A percentile compares a stretch with the other conserved stretches of the same genome.
Conservation (phyloP, 2,113 vertebrate genomes). For the Antennarius striatus region DNA sequence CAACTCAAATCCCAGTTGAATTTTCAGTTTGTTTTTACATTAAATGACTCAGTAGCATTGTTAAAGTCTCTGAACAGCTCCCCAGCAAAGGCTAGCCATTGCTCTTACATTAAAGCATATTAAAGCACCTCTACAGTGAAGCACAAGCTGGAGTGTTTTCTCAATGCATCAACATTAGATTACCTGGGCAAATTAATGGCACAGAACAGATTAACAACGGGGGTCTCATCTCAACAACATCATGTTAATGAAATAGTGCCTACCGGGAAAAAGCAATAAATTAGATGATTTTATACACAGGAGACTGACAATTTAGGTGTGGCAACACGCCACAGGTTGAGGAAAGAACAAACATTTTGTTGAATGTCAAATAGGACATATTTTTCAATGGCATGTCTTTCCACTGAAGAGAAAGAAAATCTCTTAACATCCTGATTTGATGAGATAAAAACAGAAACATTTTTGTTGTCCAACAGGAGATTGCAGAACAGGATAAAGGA, state of each 20-base stretch:
- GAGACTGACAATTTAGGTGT: constrained; percentile 21
- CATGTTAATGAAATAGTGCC: constrained; percentile 3
- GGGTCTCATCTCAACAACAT: constrained; percentile 14
- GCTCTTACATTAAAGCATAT: background rate
- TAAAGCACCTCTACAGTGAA: background rate
- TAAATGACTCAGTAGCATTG: background rate
- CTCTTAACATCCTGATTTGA: background rate
- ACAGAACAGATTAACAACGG: constrained; percentile 33
- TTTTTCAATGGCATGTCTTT: no score
- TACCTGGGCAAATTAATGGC: constrained; percentile 17
- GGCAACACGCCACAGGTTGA: background rate
- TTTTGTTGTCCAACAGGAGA: background rate
- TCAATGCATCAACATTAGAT: constrained; percentile 11
- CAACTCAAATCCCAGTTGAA: no score
- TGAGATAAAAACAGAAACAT: constrained; percentile 2
- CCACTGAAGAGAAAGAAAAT: no score
- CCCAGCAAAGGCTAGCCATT: background rate
- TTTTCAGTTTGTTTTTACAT: no score
- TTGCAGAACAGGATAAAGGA: background rate
- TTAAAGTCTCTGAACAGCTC: background rate
- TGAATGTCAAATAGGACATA: no score
- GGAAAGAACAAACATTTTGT: no score
- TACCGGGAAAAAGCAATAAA: constrained; percentile 22
- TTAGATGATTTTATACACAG: background rate
- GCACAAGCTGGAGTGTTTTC: constrained; percentile 1